Conservation (phyloP, 2,797 vertebrate species). For the Emys orbicularis region DNA sequence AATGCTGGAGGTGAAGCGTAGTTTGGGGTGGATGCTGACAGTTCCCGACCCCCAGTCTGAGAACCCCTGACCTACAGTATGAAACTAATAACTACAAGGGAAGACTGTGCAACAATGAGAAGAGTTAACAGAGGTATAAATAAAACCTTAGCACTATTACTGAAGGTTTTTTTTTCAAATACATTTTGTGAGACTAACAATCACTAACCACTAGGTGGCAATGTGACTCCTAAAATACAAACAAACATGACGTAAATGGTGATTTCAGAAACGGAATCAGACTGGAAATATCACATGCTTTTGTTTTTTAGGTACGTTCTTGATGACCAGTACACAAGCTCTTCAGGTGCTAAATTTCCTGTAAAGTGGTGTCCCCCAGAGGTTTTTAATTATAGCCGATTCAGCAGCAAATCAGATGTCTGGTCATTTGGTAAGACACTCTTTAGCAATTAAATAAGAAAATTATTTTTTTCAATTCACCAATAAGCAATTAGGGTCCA, state of each 20-base stretch:
- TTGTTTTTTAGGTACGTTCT: constrained; percentile 87
- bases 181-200: rapidly evolving
- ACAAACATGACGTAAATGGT: not conserved
- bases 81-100: not conserved
- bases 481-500: not conserved
- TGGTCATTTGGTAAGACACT: constrained; percentile 91
- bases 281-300: not conserved
- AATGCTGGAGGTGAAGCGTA: no score
- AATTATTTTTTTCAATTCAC: not conserved
- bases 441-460: not conserved
- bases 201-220: constrained; percentile 73
- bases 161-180: not conserved
- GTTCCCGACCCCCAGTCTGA: no score
- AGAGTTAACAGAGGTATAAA: not conserved
- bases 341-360: constrained; percentile 92
- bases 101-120: not conserved
- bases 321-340: constrained; percentile 95
- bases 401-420: constrained; percentile 96
- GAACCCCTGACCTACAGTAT: not conserved
- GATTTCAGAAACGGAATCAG: not conserved
- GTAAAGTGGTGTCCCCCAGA: constrained; percentile 98
- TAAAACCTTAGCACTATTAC: not conserved
- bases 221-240: constrained; percentile 24
- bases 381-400: constrained; percentile 93
- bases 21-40: not conserved